Conservation (phyloP, 2,888 invertebrate species). For the Lottia gigantea region DNA sequence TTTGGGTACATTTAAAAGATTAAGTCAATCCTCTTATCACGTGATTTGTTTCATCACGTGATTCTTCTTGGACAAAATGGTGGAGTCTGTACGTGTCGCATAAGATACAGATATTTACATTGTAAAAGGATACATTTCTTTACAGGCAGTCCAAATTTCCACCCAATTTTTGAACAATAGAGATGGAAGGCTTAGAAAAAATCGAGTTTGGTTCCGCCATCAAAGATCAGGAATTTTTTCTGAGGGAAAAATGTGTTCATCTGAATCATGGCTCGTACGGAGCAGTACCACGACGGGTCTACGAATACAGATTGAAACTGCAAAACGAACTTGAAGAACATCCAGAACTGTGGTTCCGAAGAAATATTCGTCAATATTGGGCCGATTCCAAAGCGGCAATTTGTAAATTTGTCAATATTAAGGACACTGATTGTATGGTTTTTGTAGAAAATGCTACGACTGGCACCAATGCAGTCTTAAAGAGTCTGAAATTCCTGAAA, state of each 20-base stretch:
- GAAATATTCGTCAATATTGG: conserved; percentile 19
- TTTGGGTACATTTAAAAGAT: too few species aligned
- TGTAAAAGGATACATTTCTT: too few species aligned
- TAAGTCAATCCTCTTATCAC: too few species aligned
- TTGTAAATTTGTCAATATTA: conserved; percentile 28
- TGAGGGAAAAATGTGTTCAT: conserved; percentile 28
- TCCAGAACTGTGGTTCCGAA: conserved; percentile 32
- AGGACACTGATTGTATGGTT: conserved; percentile 26
- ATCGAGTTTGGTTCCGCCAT: conserved; percentile 32
- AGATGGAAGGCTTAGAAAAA: not conserved
- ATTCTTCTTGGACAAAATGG: too few species aligned
- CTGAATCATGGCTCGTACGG: conserved; percentile 44
- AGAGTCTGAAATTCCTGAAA: conserved; percentile 35
- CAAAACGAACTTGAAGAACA: conserved; percentile 22
- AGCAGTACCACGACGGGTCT: conserved; percentile 31
- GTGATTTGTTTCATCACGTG: too few species aligned
- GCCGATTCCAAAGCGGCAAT: conserved; percentile 19
- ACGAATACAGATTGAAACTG: conserved; percentile 6
- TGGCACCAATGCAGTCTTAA: conserved; percentile 47
- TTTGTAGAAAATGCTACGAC: conserved; percentile 33
- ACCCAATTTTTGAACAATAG: too few species aligned
- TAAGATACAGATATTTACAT: too few species aligned
- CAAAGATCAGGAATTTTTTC: conserved; percentile 29
- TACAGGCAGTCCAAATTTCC: too few species aligned
- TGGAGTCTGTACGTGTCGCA: too few species aligned